These are phyloP conservation scores for Seira musarum DNA, from an alignment of 2,888 invertebrate species.

Conservation along the genomic window DNA sequence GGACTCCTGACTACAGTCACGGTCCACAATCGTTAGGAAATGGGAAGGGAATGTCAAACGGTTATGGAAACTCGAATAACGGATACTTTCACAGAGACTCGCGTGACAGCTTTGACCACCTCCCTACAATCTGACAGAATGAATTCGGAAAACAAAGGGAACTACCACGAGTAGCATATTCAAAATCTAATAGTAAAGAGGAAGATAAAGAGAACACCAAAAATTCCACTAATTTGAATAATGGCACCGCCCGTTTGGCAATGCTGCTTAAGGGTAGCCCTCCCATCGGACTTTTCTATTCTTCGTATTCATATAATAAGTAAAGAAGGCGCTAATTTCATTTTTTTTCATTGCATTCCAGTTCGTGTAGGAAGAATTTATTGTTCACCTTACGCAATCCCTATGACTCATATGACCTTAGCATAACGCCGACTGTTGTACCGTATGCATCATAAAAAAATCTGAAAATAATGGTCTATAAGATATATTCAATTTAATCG, in stretches of 20 bases:
- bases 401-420: no score
- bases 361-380: no score
- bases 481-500: no score
- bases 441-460: no score
- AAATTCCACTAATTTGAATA: slow-evolving; percentile 26
- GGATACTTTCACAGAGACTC: slow-evolving; percentile 62
- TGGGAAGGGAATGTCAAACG: slow-evolving; percentile 47
- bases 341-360: no score
- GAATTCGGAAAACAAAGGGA: slow-evolving; percentile 54
- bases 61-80: slow-evolving; percentile 51
- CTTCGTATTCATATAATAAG: slow-evolving; percentile 60
- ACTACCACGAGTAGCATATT: slow-evolving; percentile 36
- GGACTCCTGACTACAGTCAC: slow-evolving; percentile 63
- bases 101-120: slow-evolving; percentile 70
- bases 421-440: no score
- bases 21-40: slow-evolving; percentile 71
- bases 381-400: no score
- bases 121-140: slow-evolving; percentile 82
- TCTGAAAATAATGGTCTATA: no score
- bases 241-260: slow-evolving; percentile 35
- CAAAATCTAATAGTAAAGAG: slow-evolving; percentile 37
- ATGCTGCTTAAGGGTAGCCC: slow-evolving; percentile 44
- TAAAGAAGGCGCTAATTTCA: slow-evolving; percentile 6
- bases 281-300: slow-evolving; percentile 54
- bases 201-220: slow-evolving; percentile 13